These are phyloP conservation scores for Melitaea athalia DNA, from an alignment of 2,888 invertebrate species.

Conservation along the genomic window DNA sequence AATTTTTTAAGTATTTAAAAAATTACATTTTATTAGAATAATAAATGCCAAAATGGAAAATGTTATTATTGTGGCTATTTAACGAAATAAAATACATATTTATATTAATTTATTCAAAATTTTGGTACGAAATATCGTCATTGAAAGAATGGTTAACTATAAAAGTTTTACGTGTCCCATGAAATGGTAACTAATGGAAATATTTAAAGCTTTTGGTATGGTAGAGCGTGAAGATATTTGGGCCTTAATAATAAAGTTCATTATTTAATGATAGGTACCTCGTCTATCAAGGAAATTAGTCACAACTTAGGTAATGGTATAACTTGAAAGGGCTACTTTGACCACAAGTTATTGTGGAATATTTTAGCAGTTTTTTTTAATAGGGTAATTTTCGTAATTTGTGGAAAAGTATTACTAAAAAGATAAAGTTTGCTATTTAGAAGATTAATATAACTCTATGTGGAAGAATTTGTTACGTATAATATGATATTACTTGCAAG, in stretches of 20 bases:
- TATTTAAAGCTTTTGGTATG: too few species aligned
- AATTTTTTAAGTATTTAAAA: slow-evolving; percentile 2
- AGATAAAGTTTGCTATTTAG: too few species aligned
- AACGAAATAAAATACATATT: background rate
- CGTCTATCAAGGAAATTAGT: background rate
- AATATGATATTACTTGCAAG: background rate
- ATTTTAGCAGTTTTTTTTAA: background rate
- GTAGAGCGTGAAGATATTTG: too few species aligned
- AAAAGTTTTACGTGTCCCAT: background rate
- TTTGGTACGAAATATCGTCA: background rate
- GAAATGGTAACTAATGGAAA: background rate
- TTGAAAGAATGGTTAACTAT: background rate
- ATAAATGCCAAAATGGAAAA: background rate
- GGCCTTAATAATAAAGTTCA: too few species aligned
- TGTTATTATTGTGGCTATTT: background rate
- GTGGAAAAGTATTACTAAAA: background rate
- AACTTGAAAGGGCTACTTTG: background rate
- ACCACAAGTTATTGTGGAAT: too few species aligned
- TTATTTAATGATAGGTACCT: too few species aligned
- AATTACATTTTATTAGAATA: background rate
- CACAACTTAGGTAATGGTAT: background rate
- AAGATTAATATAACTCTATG: too few species aligned
- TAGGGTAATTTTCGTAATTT: background rate
- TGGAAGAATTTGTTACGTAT: background rate
- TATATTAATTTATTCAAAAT: background rate